These are phyloP conservation scores for Hybognathus amarus DNA, from an alignment of 2,797 vertebrate genomes.

Conservation along the genomic window DNA sequence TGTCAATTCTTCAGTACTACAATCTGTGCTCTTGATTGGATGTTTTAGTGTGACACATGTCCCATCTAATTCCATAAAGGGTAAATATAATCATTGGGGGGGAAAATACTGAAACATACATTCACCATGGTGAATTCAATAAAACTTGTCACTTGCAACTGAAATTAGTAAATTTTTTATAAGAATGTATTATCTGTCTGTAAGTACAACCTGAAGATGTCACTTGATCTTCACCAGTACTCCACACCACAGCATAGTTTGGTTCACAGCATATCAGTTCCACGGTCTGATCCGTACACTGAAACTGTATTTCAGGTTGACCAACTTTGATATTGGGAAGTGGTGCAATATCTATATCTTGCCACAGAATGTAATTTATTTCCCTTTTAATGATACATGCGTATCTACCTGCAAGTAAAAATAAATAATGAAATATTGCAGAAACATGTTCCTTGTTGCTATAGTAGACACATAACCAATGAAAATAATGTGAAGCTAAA, in stretches of 20 bases:
- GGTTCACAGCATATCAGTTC: conserved; percentile 68
- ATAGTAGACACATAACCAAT: background rate
- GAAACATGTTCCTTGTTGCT: background rate
- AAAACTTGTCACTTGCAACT: too few relatives aligned
- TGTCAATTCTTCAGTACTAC: background rate
- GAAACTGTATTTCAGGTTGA: background rate
- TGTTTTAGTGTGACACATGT: conserved; percentile 56
- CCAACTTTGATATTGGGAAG: conserved; percentile 60
- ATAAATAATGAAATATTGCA: background rate
- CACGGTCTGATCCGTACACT: background rate
- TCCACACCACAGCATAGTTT: conserved; percentile 50
- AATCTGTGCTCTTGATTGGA: accelerated
- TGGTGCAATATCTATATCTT: conserved; percentile 32
- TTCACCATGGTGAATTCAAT: background rate
- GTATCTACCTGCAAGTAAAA: conserved; percentile 64
- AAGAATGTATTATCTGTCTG: background rate
- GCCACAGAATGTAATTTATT: conserved; percentile 52
- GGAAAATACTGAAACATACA: too few relatives aligned
- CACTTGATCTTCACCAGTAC: background rate
- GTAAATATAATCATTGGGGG: background rate
- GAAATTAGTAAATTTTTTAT: background rate
- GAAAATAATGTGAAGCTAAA: background rate
- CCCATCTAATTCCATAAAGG: background rate
- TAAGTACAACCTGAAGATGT: conserved; percentile 31
- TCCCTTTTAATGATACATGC: conserved; percentile 56